These are phyloP conservation scores for Chromobotia macracanthus DNA, from an alignment of 2,797 vertebrate species.

Conservation along the genomic window DNA sequence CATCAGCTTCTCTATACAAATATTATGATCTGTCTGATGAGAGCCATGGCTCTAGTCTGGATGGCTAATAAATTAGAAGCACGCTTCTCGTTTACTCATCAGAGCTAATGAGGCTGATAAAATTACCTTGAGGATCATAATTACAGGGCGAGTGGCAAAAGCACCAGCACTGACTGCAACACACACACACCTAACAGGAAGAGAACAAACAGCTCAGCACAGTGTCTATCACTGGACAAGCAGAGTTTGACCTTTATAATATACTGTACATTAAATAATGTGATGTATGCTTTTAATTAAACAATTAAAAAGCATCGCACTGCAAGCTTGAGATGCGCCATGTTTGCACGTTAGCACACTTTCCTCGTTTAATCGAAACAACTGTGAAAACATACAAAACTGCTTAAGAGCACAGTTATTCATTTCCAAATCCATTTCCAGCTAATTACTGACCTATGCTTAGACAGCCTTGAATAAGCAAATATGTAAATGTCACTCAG, in stretches of 20 bases:
- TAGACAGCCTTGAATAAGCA: slow-evolving; percentile 34
- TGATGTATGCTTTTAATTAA: slow-evolving; percentile 43
- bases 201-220: slow-evolving; percentile 52
- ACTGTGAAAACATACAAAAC: background rate
- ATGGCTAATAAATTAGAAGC: slow-evolving; percentile 91
- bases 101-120: slow-evolving; percentile 94
- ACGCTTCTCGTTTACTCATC: slow-evolving; percentile 93
- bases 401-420: slow-evolving; percentile 10
- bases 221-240: slow-evolving; percentile 53
- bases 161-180: slow-evolving; percentile 74
- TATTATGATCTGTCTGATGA: slow-evolving; percentile 86
- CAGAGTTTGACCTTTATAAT: slow-evolving; percentile 51
- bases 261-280: slow-evolving; percentile 30
- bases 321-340: background rate
- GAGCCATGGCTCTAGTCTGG: slow-evolving; percentile 85
- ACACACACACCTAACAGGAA: slow-evolving; percentile 53
- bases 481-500: slow-evolving; percentile 34
- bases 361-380: background rate
- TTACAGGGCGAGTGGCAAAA: slow-evolving; percentile 87
- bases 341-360: slow-evolving; percentile 3
- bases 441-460: slow-evolving; percentile 18
- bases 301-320: slow-evolving; percentile 22
- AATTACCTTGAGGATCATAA: slow-evolving; percentile 95
- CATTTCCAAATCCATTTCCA: slow-evolving; percentile 22
- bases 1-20: slow-evolving; percentile 79